phyloP scores from a whole-genome alignment of 2,113 vertebrate genomes.

The Ornithorhynchus anatinus region DNA sequence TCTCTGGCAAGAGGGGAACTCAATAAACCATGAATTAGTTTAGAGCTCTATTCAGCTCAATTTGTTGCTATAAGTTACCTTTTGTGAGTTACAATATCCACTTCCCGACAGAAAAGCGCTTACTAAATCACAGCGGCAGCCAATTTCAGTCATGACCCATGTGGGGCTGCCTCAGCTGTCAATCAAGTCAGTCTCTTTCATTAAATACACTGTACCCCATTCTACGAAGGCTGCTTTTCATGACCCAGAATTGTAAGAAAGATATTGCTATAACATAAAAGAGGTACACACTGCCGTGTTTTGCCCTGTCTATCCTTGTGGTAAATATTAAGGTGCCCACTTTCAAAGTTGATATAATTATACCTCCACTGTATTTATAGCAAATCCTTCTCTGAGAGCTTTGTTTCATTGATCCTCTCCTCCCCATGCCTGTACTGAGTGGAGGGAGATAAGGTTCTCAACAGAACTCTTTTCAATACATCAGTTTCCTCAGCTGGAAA shows the following conservation, averaged over 20 bases:
- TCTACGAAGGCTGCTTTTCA: conserved; percentile 1
- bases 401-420: not conserved
- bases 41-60: conserved; percentile 78
- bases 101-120: conserved; percentile 71
- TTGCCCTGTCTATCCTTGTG: not conserved
- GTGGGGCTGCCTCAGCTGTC: conserved; percentile 77
- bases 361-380: not conserved
- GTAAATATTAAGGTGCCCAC: not conserved
- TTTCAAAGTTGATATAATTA: not conserved
- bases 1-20: conserved; percentile 46
- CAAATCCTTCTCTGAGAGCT: not conserved
- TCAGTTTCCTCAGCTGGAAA: not conserved
- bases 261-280: not conserved
- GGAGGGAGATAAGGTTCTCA: not conserved
- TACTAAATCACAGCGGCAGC: conserved; percentile 69
- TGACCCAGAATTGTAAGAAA: conserved; percentile 16
- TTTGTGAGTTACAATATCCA: conserved; percentile 80
- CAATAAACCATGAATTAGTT: conserved; percentile 60
- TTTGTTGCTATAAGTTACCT: conserved; percentile 84
- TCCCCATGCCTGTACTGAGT: not conserved
- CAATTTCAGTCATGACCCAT: conserved; percentile 82
- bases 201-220: conserved; percentile 73
- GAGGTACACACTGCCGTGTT: conserved; percentile 1
- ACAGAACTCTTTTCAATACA: too few relatives aligned
- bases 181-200: conserved; percentile 81